Conservation (phyloP, 2,113 vertebrate genomes). For the Etheostoma spectabile region DNA sequence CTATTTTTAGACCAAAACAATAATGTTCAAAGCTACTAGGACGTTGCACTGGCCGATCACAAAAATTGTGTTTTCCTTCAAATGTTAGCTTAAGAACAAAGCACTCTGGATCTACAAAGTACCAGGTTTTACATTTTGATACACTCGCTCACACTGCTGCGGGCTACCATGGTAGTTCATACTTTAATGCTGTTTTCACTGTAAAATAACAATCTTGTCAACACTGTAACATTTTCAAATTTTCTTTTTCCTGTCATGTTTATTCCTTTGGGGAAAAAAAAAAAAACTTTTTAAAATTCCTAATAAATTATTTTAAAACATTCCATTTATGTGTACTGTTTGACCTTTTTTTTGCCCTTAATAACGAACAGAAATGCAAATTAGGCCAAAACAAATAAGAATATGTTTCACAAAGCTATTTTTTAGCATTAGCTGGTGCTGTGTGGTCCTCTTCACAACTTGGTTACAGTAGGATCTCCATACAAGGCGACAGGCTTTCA, state of each 20-base stretch:
- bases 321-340: slow-evolving; percentile 67
- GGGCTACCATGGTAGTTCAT: slow-evolving; percentile 39
- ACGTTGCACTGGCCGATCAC: slow-evolving; percentile 75
- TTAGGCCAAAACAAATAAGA: neutral
- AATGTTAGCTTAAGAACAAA: slow-evolving; percentile 68
- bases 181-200: slow-evolving; percentile 82
- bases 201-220: slow-evolving; percentile 89
- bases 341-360: slow-evolving; percentile 10
- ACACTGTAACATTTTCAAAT: slow-evolving; percentile 91
- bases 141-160: slow-evolving; percentile 52
- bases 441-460: neutral
- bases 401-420: neutral
- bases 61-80: slow-evolving; percentile 43
- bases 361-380: neutral
- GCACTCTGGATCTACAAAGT: slow-evolving; percentile 59
- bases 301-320: slow-evolving; percentile 99
- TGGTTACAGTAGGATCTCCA: neutral
- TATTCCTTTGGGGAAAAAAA: slow-evolving; percentile 85
- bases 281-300: slow-evolving; percentile 91
- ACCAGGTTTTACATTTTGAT: slow-evolving; percentile 70
- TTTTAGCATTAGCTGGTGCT: neutral
- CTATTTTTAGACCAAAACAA: slow-evolving; percentile 73
- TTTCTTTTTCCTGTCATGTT: slow-evolving; percentile 75
- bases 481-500: neutral
- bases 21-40: slow-evolving; percentile 64